These are phyloP conservation scores for Oedothorax gibbosus DNA, from an alignment of 1,140 invertebrate genomes.

Conservation along the genomic window DNA sequence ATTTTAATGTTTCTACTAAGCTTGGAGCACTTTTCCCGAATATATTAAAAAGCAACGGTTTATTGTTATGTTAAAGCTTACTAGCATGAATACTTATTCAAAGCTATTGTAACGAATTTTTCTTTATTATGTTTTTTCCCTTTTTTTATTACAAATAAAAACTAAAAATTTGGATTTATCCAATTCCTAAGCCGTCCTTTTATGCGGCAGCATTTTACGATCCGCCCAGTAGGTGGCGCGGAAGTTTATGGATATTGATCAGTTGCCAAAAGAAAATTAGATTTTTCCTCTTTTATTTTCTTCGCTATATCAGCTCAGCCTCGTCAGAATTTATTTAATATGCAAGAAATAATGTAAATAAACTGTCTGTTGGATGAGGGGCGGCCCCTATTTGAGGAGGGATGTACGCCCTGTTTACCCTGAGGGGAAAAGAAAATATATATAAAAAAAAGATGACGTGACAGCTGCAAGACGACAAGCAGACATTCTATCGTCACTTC, in stretches of 20 bases:
- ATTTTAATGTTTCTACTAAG: too few relatives aligned
- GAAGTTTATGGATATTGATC: constrained; percentile 53
- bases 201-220: too few relatives aligned
- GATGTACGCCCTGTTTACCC: background rate
- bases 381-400: constrained; percentile 1
- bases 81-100: too few relatives aligned
- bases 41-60: too few relatives aligned
- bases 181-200: too few relatives aligned
- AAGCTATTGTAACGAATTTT: too few relatives aligned
- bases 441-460: constrained; percentile 10
- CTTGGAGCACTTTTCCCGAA: too few relatives aligned
- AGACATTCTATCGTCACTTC: background rate
- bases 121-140: too few relatives aligned
- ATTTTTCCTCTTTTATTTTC: constrained; percentile 4
- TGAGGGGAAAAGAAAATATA: background rate
- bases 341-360: constrained; percentile 48
- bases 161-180: too few relatives aligned
- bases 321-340: constrained; percentile 44
- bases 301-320: background rate
- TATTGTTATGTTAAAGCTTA: too few relatives aligned
- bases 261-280: constrained; percentile 46
- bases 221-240: constrained; percentile 29
- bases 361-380: constrained; percentile 18
- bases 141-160: too few relatives aligned
- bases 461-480: constrained; percentile 24